Conservation (phyloP, 2,888 invertebrate species). For the Protophormia terraenovae region DNA sequence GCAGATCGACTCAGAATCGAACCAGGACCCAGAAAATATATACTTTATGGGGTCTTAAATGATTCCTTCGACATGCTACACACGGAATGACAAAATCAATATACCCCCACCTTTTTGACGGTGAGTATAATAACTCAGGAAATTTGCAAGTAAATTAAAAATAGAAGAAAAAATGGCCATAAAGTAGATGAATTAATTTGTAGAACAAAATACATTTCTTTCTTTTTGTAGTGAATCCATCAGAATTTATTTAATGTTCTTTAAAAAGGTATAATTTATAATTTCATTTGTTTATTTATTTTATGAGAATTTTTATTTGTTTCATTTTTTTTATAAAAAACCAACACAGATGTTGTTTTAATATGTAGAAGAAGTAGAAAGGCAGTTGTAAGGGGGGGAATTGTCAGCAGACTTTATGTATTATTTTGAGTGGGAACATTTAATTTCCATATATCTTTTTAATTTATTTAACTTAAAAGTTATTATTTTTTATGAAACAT, state of each 20-base stretch:
- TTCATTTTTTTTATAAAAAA: conserved; percentile 25
- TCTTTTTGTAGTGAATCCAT: conserved; percentile 44
- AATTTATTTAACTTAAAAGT: conserved; percentile 29
- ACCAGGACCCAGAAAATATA: no score
- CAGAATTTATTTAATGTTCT: conserved; percentile 54
- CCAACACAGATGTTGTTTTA: conserved; percentile 43
- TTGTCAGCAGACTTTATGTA: conserved; percentile 3
- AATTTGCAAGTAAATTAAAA: not conserved
- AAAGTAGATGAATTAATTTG: conserved; percentile 59
- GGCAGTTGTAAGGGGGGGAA: not conserved
- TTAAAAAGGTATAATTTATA: conserved; percentile 64
- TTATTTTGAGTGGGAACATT: conserved; percentile 41
- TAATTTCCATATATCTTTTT: conserved; percentile 33
- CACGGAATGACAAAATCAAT: no score
- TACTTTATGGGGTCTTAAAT: no score
- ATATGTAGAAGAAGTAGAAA: not conserved
- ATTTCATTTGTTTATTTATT: conserved; percentile 33
- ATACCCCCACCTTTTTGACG: no score
- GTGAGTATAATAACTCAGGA: conserved; percentile 10
- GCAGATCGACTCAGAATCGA: no score
- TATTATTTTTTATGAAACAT: conserved; percentile 58
- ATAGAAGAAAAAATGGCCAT: conserved; percentile 11
- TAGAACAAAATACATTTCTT: conserved; percentile 34
- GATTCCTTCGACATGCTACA: no score
- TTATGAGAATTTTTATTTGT: not conserved